phyloP scores from a whole-genome alignment of 2,888 invertebrate species.

The Dryobota labecula region DNA sequence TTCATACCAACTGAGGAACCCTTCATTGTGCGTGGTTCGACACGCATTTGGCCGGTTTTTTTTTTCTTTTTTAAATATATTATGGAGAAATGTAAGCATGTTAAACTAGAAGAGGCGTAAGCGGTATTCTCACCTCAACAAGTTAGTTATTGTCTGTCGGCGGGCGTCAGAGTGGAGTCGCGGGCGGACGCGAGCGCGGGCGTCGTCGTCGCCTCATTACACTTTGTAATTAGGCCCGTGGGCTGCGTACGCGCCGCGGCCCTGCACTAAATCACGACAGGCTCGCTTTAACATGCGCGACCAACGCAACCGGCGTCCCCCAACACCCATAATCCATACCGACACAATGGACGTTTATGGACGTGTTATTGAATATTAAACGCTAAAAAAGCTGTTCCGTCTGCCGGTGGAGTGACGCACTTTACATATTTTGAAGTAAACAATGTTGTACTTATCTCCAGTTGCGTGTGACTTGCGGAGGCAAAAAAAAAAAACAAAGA shows the following conservation, averaged over 20 bases:
- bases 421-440: slow-evolving; percentile 79
- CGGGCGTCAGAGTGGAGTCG: slow-evolving; percentile 59
- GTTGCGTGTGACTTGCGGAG: slow-evolving; percentile 28
- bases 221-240: slow-evolving; percentile 89
- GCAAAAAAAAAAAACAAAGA: slow-evolving; percentile 33
- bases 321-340: slow-evolving; percentile 77
- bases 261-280: slow-evolving; percentile 87
- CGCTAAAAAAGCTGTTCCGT: slow-evolving; percentile 72
- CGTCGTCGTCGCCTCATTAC: slow-evolving; percentile 84
- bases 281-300: slow-evolving; percentile 80
- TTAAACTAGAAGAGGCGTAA: slow-evolving; percentile 34
- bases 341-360: slow-evolving; percentile 81
- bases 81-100: slow-evolving; percentile 10
- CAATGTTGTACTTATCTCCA: slow-evolving; percentile 68
- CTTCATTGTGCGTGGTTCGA: no score
- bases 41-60: no score
- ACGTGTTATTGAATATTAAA: slow-evolving; percentile 86
- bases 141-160: slow-evolving; percentile 63
- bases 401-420: slow-evolving; percentile 71
- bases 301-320: slow-evolving; percentile 73
- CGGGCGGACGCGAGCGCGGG: slow-evolving; percentile 73
- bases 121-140: slow-evolving; percentile 62
- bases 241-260: slow-evolving; percentile 80
- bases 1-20: no score
- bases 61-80: slow-evolving; percentile 7